phyloP scores from a whole-genome alignment of 2,888 invertebrate genomes.

The Anorthoa munda region DNA sequence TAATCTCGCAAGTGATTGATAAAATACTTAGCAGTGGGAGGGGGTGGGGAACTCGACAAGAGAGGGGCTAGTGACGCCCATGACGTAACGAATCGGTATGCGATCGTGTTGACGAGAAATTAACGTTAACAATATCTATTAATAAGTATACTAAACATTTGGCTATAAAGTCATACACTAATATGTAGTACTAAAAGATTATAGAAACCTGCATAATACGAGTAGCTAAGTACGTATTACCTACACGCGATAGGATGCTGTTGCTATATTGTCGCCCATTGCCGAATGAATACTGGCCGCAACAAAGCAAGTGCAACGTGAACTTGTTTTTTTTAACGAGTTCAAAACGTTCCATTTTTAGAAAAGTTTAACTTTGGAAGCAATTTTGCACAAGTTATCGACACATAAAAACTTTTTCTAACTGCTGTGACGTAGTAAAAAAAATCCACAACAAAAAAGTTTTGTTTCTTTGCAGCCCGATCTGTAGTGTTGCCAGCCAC shows the following conservation, averaged over 20 bases:
- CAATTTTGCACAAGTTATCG: conserved; percentile 1
- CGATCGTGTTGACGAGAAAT: conserved; percentile 82
- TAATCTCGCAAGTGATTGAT: conserved; percentile 82
- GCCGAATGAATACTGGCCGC: conserved; percentile 33
- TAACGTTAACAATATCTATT: conserved; percentile 67
- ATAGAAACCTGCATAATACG: conserved; percentile 26
- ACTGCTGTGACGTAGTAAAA: conserved; percentile 9
- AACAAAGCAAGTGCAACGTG: conserved; percentile 7
- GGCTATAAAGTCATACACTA: conserved; percentile 26
- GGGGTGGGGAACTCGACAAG: conserved; percentile 45
- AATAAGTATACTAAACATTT: conserved; percentile 48
- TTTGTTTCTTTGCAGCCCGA: conserved; percentile 22
- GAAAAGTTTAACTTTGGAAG: neutral
- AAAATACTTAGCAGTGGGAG: conserved; percentile 72
- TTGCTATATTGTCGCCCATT: conserved; percentile 40
- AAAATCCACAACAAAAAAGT: conserved; percentile 25
- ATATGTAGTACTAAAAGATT: conserved; percentile 23
- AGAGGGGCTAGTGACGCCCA: conserved; percentile 75
- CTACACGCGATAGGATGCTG: conserved; percentile 54
- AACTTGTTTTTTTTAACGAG: conserved; percentile 23
- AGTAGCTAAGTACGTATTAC: conserved; percentile 29
- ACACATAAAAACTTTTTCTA: conserved; percentile 23
- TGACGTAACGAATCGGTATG: conserved; percentile 87
- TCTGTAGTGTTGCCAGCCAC: conserved; percentile 19
- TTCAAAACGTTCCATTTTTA: neutral